phyloP scores from a whole-genome alignment of 2,797 vertebrate genomes.

The Ceyx erithaca region DNA sequence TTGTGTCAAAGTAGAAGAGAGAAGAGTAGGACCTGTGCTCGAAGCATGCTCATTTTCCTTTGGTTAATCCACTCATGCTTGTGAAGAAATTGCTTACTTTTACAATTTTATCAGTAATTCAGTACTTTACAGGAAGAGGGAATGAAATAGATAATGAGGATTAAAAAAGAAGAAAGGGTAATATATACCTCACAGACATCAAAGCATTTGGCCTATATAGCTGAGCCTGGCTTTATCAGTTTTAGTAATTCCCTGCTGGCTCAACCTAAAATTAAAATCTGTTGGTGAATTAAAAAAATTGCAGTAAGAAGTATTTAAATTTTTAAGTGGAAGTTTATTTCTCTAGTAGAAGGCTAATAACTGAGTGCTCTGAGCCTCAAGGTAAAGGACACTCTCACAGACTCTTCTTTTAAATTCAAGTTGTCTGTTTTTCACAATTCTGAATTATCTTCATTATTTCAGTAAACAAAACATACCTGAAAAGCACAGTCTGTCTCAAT shows the following conservation, averaged over 20 bases:
- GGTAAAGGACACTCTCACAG: background rate
- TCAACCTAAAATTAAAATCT: conserved; percentile 70
- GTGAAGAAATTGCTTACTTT: conserved; percentile 39
- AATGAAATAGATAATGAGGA: conserved; percentile 67
- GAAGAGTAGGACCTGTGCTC: background rate
- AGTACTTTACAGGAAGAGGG: conserved; percentile 49
- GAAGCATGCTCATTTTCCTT: background rate
- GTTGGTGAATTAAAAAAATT: conserved; percentile 43
- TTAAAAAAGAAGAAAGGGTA: conserved; percentile 63
- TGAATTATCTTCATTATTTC: background rate
- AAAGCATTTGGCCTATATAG: conserved; percentile 70
- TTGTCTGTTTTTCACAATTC: background rate
- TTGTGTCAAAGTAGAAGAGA: background rate
- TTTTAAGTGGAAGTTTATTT: conserved; percentile 53
- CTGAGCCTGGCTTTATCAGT: conserved; percentile 58
- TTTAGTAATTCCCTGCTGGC: conserved; percentile 69
- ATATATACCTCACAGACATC: conserved; percentile 49
- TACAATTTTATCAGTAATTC: conserved; percentile 47
- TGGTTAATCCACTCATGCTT: background rate
- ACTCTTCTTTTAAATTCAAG: background rate
- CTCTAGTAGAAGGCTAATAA: conserved; percentile 47
- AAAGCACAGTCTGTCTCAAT: background rate
- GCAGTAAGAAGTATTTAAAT: conserved; percentile 41
- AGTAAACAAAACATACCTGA: background rate
- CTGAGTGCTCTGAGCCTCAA: background rate